phyloP scores from a whole-genome alignment of 1,140 invertebrate genomes.

The Drosophila bipectinata region DNA sequence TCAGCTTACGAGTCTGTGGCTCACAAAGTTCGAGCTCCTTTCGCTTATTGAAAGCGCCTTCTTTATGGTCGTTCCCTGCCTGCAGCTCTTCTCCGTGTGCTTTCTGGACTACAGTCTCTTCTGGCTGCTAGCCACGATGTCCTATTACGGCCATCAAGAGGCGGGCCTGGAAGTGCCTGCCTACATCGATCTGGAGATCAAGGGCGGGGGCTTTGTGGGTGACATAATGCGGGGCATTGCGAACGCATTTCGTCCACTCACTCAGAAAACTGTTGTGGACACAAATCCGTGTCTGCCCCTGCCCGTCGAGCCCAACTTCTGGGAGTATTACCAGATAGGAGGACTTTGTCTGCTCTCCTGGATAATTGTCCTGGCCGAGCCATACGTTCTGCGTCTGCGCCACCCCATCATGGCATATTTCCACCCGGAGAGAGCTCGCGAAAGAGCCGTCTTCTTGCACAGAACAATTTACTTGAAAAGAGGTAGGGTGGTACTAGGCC shows the following conservation, averaged over 20 bases:
- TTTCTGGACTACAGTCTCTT: slow-evolving; percentile 85
- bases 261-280: slow-evolving; percentile 85
- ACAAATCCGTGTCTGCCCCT: slow-evolving; percentile 88
- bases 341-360: slow-evolving; percentile 86
- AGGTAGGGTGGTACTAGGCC: slow-evolving; percentile 49
- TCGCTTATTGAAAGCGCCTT: slow-evolving; percentile 21
- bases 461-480: slow-evolving; percentile 90
- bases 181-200: slow-evolving; percentile 71
- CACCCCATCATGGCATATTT: slow-evolving; percentile 91
- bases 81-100: slow-evolving; percentile 42
- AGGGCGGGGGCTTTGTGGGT: slow-evolving; percentile 87
- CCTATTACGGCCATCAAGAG: slow-evolving; percentile 87
- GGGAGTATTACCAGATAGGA: slow-evolving; percentile 87
- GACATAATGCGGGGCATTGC: slow-evolving; percentile 87
- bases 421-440: slow-evolving; percentile 89
- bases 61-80: slow-evolving; percentile 29
- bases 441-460: slow-evolving; percentile 91
- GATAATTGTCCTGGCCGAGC: slow-evolving; percentile 89
- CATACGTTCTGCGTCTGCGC: slow-evolving; percentile 91
- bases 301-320: slow-evolving; percentile 87
- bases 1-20: slow-evolving; percentile 85
- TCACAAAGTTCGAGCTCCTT: slow-evolving; percentile 86
- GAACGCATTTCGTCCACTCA: slow-evolving; percentile 86
- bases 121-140: slow-evolving; percentile 89
- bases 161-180: slow-evolving; percentile 84